Conservation (phyloP, 2,888 invertebrate genomes). For the Ellobium chinense region DNA sequence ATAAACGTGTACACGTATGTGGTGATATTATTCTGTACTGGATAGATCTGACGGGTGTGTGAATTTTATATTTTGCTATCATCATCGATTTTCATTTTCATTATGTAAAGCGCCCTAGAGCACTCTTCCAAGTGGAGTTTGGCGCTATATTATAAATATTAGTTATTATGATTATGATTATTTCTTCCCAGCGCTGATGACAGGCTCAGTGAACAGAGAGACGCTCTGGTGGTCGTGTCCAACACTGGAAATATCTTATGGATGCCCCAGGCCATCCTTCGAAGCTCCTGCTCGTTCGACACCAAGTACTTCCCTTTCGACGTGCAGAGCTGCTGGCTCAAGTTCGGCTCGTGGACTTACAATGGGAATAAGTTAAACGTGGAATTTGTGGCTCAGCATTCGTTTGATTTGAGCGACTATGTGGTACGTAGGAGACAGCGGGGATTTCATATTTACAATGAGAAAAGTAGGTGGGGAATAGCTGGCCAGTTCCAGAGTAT, state of each 20-base stretch:
- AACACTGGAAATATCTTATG: constrained; percentile 69
- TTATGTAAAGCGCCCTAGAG: too few relatives aligned
- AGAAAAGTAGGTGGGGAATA: background rate
- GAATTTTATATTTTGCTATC: too few relatives aligned
- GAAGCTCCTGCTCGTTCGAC: constrained; percentile 77
- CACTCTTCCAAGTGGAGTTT: too few relatives aligned
- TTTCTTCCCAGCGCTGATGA: constrained; percentile 75
- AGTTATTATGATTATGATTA: too few relatives aligned
- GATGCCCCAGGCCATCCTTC: constrained; percentile 76
- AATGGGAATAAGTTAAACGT: constrained; percentile 72
- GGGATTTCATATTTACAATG: background rate
- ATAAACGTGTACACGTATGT: too few relatives aligned
- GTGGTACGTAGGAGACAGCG: constrained; percentile 54
- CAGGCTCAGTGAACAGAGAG: constrained; percentile 76
- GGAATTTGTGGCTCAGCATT: constrained; percentile 61
- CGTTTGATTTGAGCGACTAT: constrained; percentile 73
- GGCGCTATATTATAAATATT: too few relatives aligned
- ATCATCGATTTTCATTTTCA: too few relatives aligned
- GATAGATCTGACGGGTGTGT: too few relatives aligned
- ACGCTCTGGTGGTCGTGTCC: constrained; percentile 75
- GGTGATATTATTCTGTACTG: too few relatives aligned
- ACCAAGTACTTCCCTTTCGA: constrained; percentile 78
- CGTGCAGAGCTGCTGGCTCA: constrained; percentile 74
- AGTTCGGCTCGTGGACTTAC: constrained; percentile 79
- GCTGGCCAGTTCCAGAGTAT: too few relatives aligned